Base-by-base conservation (phyloP, 2,888 invertebrate genomes). In the Malthinus seriepunctatus region DNA sequence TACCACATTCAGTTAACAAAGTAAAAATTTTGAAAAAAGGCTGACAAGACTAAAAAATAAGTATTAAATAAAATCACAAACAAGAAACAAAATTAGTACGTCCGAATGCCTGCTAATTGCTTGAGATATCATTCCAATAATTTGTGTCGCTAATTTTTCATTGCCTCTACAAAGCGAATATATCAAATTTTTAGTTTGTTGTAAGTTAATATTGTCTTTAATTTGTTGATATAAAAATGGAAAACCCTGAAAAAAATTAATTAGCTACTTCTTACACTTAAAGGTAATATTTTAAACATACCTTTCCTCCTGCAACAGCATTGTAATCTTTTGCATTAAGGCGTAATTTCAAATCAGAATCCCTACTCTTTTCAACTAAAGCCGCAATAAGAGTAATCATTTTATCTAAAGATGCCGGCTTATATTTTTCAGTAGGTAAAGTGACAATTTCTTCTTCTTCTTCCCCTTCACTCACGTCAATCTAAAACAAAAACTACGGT, bases 181-280 rank as follows among this genome's bases (percentile, higher is more conserved):
- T 67, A 96, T 92, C 56, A 97, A 83, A 77, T 95, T 92, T 64
- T 93, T 87, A 3, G 95, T 95, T 80, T 95, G 95, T 73, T 93
- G 89, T 38, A 95, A 82, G 80, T 96, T 96, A 63, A 96, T 90
- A 70, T 91, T 91, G 79, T 97, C 97, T 67, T 94, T 89, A 50
- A 95, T 95, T 82, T 96, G 96, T 79, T 95, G 95, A 78, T 93
- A 93, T 63, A 97, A 81, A 79, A 97, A 97, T 32, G 95, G 93
- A 77, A 95, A 95, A 9, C 93, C 93, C 89, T 91, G 78, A 10
- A 79, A 79, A 69, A 63, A 63, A 44, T 37, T 10, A 47, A 31
- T 9, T 42, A 62, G 47, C 42, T 46, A 46, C 31, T 32, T 38
- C 23, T 15, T 31, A n/a, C 10, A 15, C 6, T 23, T 39, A 9